Conservation (phyloP, 2,888 invertebrate species). For the Scaptomyza polygonia region DNA sequence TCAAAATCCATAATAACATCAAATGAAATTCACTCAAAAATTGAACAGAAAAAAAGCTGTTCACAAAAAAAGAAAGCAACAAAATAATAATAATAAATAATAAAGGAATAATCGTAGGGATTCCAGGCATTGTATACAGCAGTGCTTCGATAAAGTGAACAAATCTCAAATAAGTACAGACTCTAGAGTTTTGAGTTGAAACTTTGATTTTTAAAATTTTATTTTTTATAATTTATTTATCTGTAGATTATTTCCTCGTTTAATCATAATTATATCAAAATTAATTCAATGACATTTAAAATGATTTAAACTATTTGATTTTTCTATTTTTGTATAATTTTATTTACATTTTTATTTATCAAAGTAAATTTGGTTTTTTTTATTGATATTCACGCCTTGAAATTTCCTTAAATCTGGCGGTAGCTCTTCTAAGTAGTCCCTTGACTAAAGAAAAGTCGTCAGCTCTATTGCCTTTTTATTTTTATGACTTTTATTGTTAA, state of each 20-base stretch:
- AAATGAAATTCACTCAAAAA: slow-evolving; percentile 42
- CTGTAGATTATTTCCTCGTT: too few relatives aligned
- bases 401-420: neutral
- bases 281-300: too few relatives aligned
- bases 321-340: too few relatives aligned
- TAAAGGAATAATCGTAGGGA: neutral
- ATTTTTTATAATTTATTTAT: too few relatives aligned
- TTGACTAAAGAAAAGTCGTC: neutral
- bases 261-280: too few relatives aligned
- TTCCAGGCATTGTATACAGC: neutral
- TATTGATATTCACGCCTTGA: neutral
- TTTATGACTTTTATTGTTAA: slow-evolving; percentile 7
- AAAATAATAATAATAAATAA: neutral
- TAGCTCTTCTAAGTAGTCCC: neutral
- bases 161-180: too few relatives aligned
- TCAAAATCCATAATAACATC: slow-evolving; percentile 41
- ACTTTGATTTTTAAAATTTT: too few relatives aligned
- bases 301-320: too few relatives aligned
- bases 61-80: neutral
- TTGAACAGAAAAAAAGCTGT: slow-evolving; percentile 1
- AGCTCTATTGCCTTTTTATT: neutral
- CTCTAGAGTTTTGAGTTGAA: too few relatives aligned
- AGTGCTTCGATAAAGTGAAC: neutral
- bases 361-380: neutral
- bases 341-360: too few relatives aligned